Evolutionary conservation across 2,888 invertebrate species (phyloP), one percentile per base, ranked within the genome.

Genomic region (Pristionchus mayeri): DNA sequence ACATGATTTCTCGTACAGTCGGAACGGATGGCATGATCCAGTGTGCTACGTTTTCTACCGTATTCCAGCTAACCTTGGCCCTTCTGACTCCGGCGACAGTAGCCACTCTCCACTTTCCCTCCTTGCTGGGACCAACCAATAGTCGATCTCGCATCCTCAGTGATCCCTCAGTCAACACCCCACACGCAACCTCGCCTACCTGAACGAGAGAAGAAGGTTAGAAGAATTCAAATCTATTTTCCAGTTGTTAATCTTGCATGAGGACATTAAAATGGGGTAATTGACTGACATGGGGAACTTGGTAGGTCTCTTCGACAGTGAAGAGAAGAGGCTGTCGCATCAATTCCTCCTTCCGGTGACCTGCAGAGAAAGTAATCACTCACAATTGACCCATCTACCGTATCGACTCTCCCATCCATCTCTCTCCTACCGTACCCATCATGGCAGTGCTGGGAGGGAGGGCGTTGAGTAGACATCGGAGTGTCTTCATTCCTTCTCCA

Each of bases 251-350:
- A n/a, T n/a, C n/a, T n/a, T n/a, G n/a, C n/a, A n/a, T n/a, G n/a
- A n/a, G n/a, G n/a, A n/a, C n/a, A n/a, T n/a, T n/a, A n/a, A n/a
- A n/a, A n/a, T n/a, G n/a, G n/a, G n/a, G n/a, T 44, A 44, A 44
- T 6, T 44, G 24, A 96, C 96, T 92, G 96, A 93, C 93, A 79
- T 92, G 93, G 57, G 93, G 93, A 34, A 94, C 93, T 82, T 91
- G 91, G 90, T 93, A 94, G 44, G 94, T 96, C 94, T 98, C 98
- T 93, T 98, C 98, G 67, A 98, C 96, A 94, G 98, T 96, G 93
- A 97, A 97, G 92, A 89, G 85, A 30, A 89, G 85, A 4, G 87
- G 82, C 50, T 87, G 86, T 40, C 80, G 83, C 27, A 85, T 82
- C 50, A 91, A 86, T 71, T 90, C 87, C 13, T 57, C 76, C 40